Percentiles rank a stretch among this genome's conserved stretches.
Conservation (phyloP, 2,113 vertebrate genomes). For the Chunga burmeisteri region DNA sequence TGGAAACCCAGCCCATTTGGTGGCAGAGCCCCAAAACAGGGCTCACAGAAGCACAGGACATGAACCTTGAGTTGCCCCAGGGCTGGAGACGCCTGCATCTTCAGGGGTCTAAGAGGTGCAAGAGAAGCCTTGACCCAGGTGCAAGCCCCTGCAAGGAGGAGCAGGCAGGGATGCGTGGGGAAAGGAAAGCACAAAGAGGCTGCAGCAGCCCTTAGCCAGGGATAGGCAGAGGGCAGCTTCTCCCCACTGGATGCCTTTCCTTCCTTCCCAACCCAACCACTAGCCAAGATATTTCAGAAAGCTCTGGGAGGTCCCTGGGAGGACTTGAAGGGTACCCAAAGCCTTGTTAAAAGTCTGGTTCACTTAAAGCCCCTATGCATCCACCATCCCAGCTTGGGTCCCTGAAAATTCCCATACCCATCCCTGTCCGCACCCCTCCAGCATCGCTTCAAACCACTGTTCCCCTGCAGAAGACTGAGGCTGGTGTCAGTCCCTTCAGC, state of each 20-base stretch:
- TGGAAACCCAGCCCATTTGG: neutral
- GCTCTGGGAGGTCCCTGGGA: neutral
- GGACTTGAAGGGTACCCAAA: neutral
- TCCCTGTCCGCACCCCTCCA: neutral
- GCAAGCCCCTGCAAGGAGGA: neutral
- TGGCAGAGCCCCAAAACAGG: neutral
- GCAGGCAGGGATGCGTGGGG: too few relatives aligned
- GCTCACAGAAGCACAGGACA: fast-evolving
- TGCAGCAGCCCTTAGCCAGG: neutral
- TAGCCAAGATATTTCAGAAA: neutral
- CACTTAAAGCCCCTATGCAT: neutral
- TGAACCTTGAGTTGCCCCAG: neutral
- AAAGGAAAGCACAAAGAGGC: neutral
- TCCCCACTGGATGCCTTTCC: fast-evolving
- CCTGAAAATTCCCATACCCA: neutral
- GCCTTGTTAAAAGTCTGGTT: neutral
- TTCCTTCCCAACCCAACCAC: neutral
- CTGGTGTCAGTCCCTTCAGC: neutral
- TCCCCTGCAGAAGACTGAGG: neutral
- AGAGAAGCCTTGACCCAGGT: neutral
- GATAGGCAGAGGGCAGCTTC: neutral
- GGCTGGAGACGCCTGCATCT: neutral
- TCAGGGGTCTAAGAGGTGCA: neutral
- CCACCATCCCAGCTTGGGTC: neutral
- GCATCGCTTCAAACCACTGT: neutral